Conservation (phyloP, 2,797 vertebrate genomes). For the Anguilla megastoma region DNA sequence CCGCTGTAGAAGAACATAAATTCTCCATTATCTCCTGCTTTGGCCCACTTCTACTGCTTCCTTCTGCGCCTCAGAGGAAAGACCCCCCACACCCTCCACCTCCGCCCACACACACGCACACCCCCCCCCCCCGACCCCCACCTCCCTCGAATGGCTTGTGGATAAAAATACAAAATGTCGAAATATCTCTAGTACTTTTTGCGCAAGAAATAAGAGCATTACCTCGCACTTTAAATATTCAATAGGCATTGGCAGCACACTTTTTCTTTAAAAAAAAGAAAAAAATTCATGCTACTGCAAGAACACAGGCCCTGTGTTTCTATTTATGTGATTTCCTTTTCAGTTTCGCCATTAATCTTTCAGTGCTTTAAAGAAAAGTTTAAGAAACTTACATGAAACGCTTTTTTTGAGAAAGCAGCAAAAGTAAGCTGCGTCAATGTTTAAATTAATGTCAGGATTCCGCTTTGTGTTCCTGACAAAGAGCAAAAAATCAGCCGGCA, state of each 20-base stretch:
- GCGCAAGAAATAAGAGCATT: slow-evolving; percentile 20
- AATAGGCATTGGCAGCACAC: background rate
- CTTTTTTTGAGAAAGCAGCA: background rate
- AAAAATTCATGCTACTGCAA: background rate
- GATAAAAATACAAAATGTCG: slow-evolving; percentile 22
- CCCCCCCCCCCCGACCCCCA: background rate
- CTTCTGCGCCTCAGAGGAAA: slow-evolving; percentile 41
- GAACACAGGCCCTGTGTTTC: background rate
- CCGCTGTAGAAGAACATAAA: slow-evolving; percentile 64
- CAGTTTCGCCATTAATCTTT: slow-evolving; percentile 2
- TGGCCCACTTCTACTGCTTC: slow-evolving; percentile 43
- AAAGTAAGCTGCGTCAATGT: background rate
- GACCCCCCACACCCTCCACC: background rate
- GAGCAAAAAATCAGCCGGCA: background rate
- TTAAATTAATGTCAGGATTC: background rate
- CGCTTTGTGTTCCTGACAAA: background rate
- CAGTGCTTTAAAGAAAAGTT: slow-evolving; percentile 15
- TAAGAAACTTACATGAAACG: slow-evolving; percentile 4
- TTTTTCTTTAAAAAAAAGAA: no score
- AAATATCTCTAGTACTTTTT: slow-evolving; percentile 24
- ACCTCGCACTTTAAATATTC: slow-evolving; percentile 23
- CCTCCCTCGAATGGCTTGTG: slow-evolving; percentile 38
- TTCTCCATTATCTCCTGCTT: slow-evolving; percentile 66
- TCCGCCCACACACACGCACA: no score
- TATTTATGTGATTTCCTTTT: slow-evolving; percentile 11